Conservation (phyloP, 2,888 invertebrate species). For the Caenorhabditis sulstoni region DNA sequence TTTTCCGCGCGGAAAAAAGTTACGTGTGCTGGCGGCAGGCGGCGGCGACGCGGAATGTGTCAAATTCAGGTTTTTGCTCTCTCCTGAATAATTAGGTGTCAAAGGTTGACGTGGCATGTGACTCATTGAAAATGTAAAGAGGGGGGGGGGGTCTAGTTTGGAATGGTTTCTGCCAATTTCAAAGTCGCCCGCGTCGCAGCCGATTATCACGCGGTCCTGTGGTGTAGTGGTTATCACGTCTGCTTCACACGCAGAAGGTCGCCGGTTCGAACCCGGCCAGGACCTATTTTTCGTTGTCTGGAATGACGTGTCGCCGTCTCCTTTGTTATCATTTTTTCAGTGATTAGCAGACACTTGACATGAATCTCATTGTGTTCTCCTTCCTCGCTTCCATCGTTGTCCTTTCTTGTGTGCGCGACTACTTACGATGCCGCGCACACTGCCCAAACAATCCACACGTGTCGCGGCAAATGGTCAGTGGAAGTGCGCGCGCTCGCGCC, state of each 20-base stretch:
- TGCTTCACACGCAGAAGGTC: slow-evolving; percentile 78
- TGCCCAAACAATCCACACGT: slow-evolving; percentile 52
- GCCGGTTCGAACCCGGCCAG: slow-evolving; percentile 74
- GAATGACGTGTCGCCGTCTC: too few species aligned
- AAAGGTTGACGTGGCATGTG: slow-evolving; percentile 39
- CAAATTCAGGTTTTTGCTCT: slow-evolving; percentile 44
- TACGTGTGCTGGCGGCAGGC: neutral
- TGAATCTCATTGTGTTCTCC: slow-evolving; percentile 8
- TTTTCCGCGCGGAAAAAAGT: slow-evolving; percentile 34
- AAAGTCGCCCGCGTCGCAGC: too few species aligned
- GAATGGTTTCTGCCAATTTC: too few species aligned
- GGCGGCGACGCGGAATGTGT: slow-evolving; percentile 16
- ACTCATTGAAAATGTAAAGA: too few species aligned
- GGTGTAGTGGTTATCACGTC: slow-evolving; percentile 78
- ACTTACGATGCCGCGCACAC: slow-evolving; percentile 30
- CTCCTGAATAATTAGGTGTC: slow-evolving; percentile 15
- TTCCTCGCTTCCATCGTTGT: slow-evolving; percentile 4
- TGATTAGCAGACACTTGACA: slow-evolving; percentile 10
- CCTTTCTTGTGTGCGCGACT: slow-evolving; percentile 45
- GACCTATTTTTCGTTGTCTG: slow-evolving; percentile 47
- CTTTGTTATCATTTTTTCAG: too few species aligned
- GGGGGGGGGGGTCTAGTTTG: too few species aligned
- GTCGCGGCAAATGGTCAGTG: slow-evolving; percentile 3
- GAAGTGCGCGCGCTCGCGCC: too few species aligned
- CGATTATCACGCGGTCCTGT: slow-evolving; percentile 64